Evolutionary conservation across 1,140 invertebrate genomes (phyloP), one percentile per base, ranked within the genome.

Genomic region (Caenorhabditis briggsae): DNA sequence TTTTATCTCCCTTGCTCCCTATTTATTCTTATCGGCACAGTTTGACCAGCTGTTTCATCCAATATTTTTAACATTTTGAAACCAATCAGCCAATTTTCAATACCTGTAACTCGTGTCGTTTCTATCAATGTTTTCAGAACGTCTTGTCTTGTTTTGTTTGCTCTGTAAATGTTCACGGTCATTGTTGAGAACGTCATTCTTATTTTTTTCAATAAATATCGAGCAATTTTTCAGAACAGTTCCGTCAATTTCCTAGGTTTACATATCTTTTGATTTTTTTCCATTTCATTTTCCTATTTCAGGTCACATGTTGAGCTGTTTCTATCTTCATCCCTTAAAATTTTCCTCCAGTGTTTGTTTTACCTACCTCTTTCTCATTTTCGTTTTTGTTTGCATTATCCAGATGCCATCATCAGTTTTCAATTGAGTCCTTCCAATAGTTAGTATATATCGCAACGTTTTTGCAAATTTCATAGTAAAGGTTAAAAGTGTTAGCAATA

Each of bases 361-460:
- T 78, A 78, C 25, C 53, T 78, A 78, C 70, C 46, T 48, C 20
- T 48, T 78, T 25, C 14, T 74, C 65, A 48, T 48, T 74, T 70
- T 46, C 23, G 20, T 61, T 46, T 78, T 78, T 78, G 70, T 78
- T 78, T 78, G 70, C 46, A 50, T 53, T 78, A 78, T 78, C 70
- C 14, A 78, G n/a, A 50, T 50, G 70, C 70, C 70, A 78, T 53
- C 70, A 78, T n/a, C 70, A 78, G 43, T n/a, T 78, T 25, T 78
- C 20, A 78, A 53, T 25, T 23, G 46, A 78, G 70, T 78, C 46
- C 46, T 46, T n/a, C 46, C 33, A 70, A 46, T 70, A 46, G 41
- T 46, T 11, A 9, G 43, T 46, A 46, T 46, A 46, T 70, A 16
- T 14, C 43, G 33, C 18, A 43, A 23, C 23, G 41, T 16, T 70